Conservation (phyloP, 2,113 vertebrate genomes). For the Sardina pilchardus region DNA sequence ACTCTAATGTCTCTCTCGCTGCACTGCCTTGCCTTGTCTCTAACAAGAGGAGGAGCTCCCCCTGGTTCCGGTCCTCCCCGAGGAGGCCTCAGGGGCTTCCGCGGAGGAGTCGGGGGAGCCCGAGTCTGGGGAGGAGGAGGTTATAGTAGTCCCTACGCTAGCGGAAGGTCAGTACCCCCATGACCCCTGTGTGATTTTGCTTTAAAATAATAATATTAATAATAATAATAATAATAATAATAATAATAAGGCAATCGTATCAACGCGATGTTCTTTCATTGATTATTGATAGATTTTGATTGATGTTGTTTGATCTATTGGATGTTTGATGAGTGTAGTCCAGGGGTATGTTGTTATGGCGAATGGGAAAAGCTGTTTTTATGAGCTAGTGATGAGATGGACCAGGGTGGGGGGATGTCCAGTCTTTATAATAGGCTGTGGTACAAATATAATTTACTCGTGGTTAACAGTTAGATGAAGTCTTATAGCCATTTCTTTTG, state of each 20-base stretch:
- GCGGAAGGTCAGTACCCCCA: not conserved
- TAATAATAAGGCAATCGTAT: not conserved
- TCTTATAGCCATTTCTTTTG: not conserved
- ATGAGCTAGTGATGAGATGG: not conserved
- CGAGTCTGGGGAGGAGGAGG: slow-evolving; percentile 8
- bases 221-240: not conserved
- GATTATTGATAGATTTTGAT: not conserved
- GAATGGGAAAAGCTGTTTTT: not conserved
- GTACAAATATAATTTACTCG: too few species aligned
- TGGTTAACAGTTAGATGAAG: too few species aligned
- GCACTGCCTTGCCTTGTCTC: slow-evolving; percentile 61
- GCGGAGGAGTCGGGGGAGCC: slow-evolving; percentile 58
- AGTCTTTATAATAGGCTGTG: too few species aligned
- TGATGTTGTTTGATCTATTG: not conserved
- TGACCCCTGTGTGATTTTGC: too few species aligned
- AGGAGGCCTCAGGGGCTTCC: slow-evolving; percentile 63
- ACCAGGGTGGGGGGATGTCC: too few species aligned
- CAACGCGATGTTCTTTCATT: too few species aligned
- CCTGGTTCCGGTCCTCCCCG: slow-evolving; percentile 49
- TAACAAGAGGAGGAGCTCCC: slow-evolving; percentile 73
- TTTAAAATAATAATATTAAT: not conserved
- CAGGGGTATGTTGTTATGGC: not conserved
- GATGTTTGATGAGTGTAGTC: not conserved
- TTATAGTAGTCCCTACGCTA: not conserved
- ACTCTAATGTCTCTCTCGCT: slow-evolving; percentile 59